Conservation (phyloP, 2,888 invertebrate genomes). For the Ophraella communa region DNA sequence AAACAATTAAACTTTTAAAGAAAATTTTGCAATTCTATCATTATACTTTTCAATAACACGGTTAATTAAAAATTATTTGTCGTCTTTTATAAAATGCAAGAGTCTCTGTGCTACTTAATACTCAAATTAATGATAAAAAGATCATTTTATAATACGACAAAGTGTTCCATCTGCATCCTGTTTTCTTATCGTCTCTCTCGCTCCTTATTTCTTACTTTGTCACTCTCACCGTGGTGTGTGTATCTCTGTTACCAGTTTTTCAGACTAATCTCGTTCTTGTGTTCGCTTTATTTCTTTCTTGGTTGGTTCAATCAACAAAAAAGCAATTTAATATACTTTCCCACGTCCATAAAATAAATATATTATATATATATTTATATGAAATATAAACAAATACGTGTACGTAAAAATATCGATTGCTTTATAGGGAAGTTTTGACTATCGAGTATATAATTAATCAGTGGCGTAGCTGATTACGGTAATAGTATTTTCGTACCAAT, state of each 20-base stretch:
- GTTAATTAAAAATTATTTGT: background rate
- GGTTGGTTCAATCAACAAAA: slow-evolving; percentile 13
- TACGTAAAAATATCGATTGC: background rate
- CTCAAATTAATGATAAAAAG: slow-evolving; percentile 25
- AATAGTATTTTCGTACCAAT: background rate
- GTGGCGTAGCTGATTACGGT: background rate
- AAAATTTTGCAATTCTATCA: too few species aligned
- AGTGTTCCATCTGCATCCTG: slow-evolving; percentile 28
- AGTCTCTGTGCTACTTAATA: slow-evolving; percentile 21
- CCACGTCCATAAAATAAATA: slow-evolving; percentile 22
- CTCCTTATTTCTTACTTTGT: background rate
- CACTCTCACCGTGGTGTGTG: background rate
- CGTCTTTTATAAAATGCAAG: slow-evolving; percentile 14
- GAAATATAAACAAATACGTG: background rate
- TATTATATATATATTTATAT: too few species aligned
- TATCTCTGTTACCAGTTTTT: slow-evolving; percentile 12
- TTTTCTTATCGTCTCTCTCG: slow-evolving; percentile 13
- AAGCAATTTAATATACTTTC: slow-evolving; percentile 13
- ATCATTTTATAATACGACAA: slow-evolving; percentile 22
- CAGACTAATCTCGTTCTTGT: background rate
- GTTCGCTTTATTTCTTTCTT: slow-evolving; percentile 1
- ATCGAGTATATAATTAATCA: background rate
- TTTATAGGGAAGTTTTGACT: background rate
- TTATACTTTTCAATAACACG: background rate
- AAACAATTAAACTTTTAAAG: too few species aligned